Evolutionary conservation across 2,888 invertebrate genomes (phyloP).

Genomic region (Podotricha telesiphe): DNA sequence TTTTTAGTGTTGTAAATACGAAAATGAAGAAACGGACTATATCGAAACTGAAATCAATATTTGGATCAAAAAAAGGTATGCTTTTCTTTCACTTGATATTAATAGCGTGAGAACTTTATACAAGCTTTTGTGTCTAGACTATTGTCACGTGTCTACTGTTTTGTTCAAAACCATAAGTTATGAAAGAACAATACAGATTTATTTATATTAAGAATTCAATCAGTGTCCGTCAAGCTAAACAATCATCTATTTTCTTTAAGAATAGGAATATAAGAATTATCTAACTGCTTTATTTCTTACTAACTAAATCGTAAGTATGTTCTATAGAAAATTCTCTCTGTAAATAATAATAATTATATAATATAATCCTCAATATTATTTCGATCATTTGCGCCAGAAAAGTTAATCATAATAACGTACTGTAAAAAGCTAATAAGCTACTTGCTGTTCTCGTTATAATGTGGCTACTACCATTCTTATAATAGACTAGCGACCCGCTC

Average conservation of each 20-base stretch:
- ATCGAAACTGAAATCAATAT: slow-evolving; percentile 76
- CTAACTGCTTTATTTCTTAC: background rate
- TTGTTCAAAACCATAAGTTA: background rate
- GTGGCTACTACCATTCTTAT: background rate
- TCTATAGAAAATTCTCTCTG: background rate
- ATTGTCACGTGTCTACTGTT: background rate
- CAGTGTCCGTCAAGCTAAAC: background rate
- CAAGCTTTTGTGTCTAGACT: background rate
- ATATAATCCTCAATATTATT: background rate
- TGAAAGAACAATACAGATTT: background rate
- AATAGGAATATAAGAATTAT: background rate
- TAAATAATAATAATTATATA: background rate
- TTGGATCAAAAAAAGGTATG: slow-evolving; percentile 76
- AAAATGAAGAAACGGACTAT: slow-evolving; percentile 79
- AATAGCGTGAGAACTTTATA: slow-evolving; percentile 7
- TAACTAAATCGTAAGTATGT: background rate
- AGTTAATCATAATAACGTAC: background rate
- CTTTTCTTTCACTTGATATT: slow-evolving; percentile 25
- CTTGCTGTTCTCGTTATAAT: background rate
- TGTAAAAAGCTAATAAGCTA: background rate
- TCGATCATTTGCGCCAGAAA: background rate
- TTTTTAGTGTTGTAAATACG: slow-evolving; percentile 46
- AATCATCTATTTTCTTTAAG: background rate
- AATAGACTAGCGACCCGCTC: too few relatives aligned
- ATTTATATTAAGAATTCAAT: background rate